Evolutionary conservation across 2,113 vertebrate genomes (phyloP).

Genomic region (Rattus norvegicus): GRCr8 NC_086020.1:107152501-107153000

Average conservation of each 20-base stretch:
- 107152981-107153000: neutral
- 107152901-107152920: neutral
- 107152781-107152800: neutral
- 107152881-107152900: neutral
- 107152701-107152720: neutral
- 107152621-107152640: neutral
- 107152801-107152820: neutral
- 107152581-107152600: neutral
- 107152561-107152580: neutral
- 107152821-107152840: neutral
- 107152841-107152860: neutral
- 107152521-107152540: neutral
- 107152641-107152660: neutral
- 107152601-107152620: neutral
- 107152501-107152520: neutral
- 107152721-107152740: neutral
- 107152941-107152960: neutral
- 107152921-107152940: neutral
- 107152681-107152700: neutral
- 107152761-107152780: neutral
- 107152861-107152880: neutral
- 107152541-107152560: neutral
- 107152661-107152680: too few species aligned
- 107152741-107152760: neutral
- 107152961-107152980: neutral